Conservation (phyloP, 2,888 invertebrate species). For the Ectropis crepuscularia region DNA sequence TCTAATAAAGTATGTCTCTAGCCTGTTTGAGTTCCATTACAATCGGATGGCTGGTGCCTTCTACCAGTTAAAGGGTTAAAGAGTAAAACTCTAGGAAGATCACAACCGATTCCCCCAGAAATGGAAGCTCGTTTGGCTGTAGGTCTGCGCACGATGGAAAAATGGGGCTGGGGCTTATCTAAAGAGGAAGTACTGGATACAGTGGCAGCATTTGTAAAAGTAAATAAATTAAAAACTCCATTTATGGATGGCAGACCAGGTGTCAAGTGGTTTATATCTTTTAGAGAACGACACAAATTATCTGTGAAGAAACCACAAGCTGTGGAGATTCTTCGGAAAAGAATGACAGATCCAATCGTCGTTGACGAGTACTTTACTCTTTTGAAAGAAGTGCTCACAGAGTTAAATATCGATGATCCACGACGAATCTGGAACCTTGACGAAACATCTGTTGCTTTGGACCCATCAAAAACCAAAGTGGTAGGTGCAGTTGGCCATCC, state of each 20-base stretch:
- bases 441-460: conserved; percentile 40
- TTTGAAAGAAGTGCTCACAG: conserved; percentile 3
- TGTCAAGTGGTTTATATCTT: conserved; percentile 20
- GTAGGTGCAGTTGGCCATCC: conserved; percentile 33
- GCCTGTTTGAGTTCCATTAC: conserved; percentile 4
- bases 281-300: conserved; percentile 21
- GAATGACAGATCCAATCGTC: conserved; percentile 28
- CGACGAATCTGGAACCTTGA: conserved; percentile 42
- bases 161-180: conserved; percentile 39
- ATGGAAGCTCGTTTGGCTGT: conserved; percentile 27
- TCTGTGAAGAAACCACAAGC: conserved; percentile 15
- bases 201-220: conserved; percentile 28
- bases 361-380: conserved; percentile 26
- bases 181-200: conserved; percentile 36
- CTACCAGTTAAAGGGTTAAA: conserved; percentile 5
- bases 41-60: neutral
- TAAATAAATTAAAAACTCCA: conserved; percentile 21
- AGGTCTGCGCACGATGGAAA: conserved; percentile 32
- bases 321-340: conserved; percentile 12
- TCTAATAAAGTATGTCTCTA: conserved; percentile 4
- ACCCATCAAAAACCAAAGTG: conserved; percentile 44
- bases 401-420: conserved; percentile 10
- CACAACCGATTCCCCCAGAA: conserved; percentile 31
- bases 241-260: conserved; percentile 24
- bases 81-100: conserved; percentile 26